phyloP scores from a whole-genome alignment of 2,113 vertebrate species.

The Paramisgurnus dabryanus region DNA sequence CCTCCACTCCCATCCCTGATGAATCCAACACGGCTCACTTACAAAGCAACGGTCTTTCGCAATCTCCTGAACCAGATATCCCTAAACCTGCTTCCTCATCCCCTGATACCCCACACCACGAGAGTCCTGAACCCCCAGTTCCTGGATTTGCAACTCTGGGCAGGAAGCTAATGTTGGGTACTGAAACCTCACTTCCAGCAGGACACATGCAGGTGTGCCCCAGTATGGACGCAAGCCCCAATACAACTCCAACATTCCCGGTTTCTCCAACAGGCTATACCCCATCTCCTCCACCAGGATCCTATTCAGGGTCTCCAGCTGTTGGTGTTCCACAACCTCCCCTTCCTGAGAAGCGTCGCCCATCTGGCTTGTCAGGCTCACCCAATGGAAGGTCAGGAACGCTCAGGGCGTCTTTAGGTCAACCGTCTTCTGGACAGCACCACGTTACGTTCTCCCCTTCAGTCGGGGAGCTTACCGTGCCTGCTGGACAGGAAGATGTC shows the following conservation, averaged over 20 bases:
- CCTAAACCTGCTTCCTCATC: constrained; percentile 54
- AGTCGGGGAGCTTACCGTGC: constrained; percentile 70
- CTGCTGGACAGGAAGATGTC: constrained; percentile 57
- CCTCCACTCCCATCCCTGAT: background rate
- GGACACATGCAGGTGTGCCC: constrained; percentile 57
- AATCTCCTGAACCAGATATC: constrained; percentile 48
- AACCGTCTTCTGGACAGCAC: constrained; percentile 61
- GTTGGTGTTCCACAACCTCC: constrained; percentile 78
- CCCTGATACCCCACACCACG: constrained; percentile 65
- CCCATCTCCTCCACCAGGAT: constrained; percentile 49
- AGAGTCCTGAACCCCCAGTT: constrained; percentile 69
- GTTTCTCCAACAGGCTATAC: constrained; percentile 64
- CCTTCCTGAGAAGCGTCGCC: constrained; percentile 83
- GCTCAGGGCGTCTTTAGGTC: constrained; percentile 56
- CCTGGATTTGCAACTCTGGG: constrained; percentile 77
- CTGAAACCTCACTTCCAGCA: constrained; percentile 53
- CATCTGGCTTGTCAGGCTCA: constrained; percentile 54
- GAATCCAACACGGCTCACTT: constrained; percentile 32
- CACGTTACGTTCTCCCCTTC: constrained; percentile 86
- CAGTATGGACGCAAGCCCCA: constrained; percentile 54
- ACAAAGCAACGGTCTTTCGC: constrained; percentile 53
- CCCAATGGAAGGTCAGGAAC: constrained; percentile 55
- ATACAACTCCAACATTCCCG: constrained; percentile 73
- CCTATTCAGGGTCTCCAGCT: constrained; percentile 63
- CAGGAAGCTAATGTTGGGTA: constrained; percentile 71